Base-by-base conservation (phyloP, 2,888 invertebrate genomes). In the Papilio gigon region DNA sequence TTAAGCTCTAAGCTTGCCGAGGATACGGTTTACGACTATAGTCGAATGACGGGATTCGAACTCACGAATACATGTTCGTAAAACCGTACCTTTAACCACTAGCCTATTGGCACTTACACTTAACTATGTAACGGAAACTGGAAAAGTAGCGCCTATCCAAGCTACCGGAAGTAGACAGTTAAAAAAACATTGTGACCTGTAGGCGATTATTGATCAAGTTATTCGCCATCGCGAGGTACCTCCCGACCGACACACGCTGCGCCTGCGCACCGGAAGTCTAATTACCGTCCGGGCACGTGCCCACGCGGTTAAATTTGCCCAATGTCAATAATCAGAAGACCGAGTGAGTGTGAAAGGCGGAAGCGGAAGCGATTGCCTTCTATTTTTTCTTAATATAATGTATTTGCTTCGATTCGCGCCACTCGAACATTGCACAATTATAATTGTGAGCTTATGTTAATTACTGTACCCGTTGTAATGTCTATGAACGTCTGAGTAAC, bases 231-330 rank as follows among this genome's bases (percentile, higher is more conserved):
- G 60, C 33, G 35, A 33, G n/a, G 1, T 40, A 27, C 40, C 22
- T n/a, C 9, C 30, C 9, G 12, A 8, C 65, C 3, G 37, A 25
- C 22, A 25, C n/a, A 40, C 14, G 40, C 56, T 30, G 27, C 56
- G 12, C 27, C 44, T 5, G 27, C 17, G 12, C 37, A 22, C 56
- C 67, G 67, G 67, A 58, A 11, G 63, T 63, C 62, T 63, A 44
- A 58, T 63, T 63, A 68, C 33, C 68, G 63, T 25, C 20, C 40
- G 56, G 65, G 42, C 69, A 35, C 53, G 62, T 40, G 56, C 65
- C 69, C 61, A 69, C 61, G 65, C 65, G 65, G 33, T 56, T 30
- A 17, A 68, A 62, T 67, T 60, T 67, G 42, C 53, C 53, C 35
- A 30, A 27, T 53, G 67, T 67, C 67, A 67, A 62, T 56, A 68